These are phyloP conservation scores for Bos indicus DNA, from an alignment of 2,113 vertebrate genomes.

Conservation along the genomic window DNA sequence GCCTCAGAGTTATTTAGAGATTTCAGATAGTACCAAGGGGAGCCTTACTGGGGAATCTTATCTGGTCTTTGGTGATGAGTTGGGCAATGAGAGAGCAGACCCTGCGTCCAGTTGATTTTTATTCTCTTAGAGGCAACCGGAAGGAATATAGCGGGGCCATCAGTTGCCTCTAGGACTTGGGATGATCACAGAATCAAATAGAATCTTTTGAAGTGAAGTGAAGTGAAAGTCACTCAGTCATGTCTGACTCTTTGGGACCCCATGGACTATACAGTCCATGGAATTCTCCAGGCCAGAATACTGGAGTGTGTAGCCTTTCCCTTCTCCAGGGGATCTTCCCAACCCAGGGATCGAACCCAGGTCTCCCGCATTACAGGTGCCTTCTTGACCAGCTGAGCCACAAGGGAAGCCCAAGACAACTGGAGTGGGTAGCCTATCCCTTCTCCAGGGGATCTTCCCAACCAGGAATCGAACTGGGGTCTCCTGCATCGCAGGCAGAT, in stretches of 20 bases:
- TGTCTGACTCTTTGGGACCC: not conserved
- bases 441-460: not conserved
- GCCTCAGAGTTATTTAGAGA: not conserved
- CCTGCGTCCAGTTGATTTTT: too few relatives aligned
- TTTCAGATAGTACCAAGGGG: not conserved
- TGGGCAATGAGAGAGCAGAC: not conserved
- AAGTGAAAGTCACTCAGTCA: not conserved
- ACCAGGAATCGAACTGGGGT: not conserved
- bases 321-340: not conserved
- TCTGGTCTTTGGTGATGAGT: not conserved
- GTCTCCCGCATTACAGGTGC: not conserved
- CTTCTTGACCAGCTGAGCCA: not conserved
- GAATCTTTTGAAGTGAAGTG: not conserved
- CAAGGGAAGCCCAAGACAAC: not conserved
- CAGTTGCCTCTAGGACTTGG: not conserved
- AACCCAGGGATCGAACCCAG: not conserved
- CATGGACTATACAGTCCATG: not conserved
- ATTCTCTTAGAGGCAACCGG: not conserved
- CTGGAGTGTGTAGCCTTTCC: not conserved
- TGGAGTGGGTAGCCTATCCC: not conserved
- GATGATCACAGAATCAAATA: not conserved
- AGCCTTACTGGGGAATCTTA: not conserved
- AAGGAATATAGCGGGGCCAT: not conserved
- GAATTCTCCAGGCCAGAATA: not conserved
- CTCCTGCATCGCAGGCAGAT: not conserved